phyloP scores from a whole-genome alignment of 2,797 vertebrate species.

The Aldrovandia affinis region DNA sequence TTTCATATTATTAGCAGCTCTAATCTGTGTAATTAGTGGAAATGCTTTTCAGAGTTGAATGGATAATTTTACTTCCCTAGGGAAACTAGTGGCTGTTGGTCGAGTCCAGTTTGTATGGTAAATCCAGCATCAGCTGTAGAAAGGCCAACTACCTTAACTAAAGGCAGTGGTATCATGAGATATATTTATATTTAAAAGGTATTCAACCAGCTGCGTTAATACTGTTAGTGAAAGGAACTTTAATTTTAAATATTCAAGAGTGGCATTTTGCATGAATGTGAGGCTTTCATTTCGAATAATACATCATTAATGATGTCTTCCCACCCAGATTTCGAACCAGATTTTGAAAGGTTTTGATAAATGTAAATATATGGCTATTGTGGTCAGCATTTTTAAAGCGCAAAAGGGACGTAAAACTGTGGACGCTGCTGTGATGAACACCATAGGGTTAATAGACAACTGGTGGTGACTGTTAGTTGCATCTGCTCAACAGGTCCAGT shows the following conservation, averaged over 20 bases:
- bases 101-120: background rate
- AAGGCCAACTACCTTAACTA: background rate
- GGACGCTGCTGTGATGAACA: background rate
- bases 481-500: constrained; percentile 51
- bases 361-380: background rate
- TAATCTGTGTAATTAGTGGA: constrained; percentile 70
- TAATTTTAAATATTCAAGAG: background rate
- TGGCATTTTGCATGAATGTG: background rate
- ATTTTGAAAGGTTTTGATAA: background rate
- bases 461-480: constrained; percentile 43
- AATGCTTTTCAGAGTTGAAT: constrained; percentile 44
- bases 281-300: too few species aligned
- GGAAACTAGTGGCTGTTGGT: background rate
- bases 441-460: constrained; percentile 30
- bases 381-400: too few species aligned
- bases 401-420: background rate
- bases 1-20: constrained; percentile 64
- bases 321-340: background rate
- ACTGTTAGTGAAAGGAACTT: background rate
- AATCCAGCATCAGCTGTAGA: background rate
- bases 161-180: background rate
- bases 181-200: background rate
- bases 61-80: background rate
- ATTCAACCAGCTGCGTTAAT: background rate
- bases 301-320: too few species aligned